Evolutionary conservation across 2,888 invertebrate genomes (phyloP).

Genomic region (Dolichomitus sp.): DNA sequence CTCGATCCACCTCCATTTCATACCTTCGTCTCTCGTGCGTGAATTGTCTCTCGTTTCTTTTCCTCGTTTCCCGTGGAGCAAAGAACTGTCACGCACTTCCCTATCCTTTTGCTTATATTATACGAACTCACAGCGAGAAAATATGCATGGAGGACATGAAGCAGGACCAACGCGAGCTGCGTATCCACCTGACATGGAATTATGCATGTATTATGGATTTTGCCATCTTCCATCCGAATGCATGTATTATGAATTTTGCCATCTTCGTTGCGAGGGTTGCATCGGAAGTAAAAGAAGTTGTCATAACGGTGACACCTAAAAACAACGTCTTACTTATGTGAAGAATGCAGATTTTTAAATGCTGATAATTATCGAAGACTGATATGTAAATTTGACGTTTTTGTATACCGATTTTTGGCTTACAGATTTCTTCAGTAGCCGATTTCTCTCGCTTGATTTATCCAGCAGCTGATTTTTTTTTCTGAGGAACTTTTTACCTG

Average conservation of each 20-base stretch:
- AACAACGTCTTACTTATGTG: neutral
- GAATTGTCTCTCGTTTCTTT: constrained; percentile 52
- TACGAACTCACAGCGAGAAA: neutral
- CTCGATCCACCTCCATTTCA: constrained; percentile 27
- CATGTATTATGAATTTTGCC: neutral
- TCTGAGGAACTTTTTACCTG: too few species aligned
- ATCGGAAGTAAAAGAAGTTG: neutral
- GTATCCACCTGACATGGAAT: neutral
- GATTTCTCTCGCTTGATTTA: too few species aligned
- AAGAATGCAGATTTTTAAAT: neutral
- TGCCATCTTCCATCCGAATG: neutral
- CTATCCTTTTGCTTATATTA: neutral
- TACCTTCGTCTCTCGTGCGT: constrained; percentile 52
- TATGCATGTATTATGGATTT: neutral
- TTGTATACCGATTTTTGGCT: too few species aligned
- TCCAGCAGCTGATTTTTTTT: too few species aligned
- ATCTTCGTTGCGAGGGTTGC: neutral
- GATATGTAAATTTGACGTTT: too few species aligned
- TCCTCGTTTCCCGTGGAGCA: constrained; percentile 26
- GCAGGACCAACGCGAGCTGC: neutral
- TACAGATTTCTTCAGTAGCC: too few species aligned
- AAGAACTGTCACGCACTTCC: constrained; percentile 49
- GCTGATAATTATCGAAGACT: too few species aligned
- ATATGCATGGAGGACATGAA: constrained; percentile 10
- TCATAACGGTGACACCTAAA: neutral